Percentiles rank a stretch among this genome's conserved stretches.
phyloP scores from a whole-genome alignment of 1,140 invertebrate genomes.

The Oryctes rhinoceros region DNA sequence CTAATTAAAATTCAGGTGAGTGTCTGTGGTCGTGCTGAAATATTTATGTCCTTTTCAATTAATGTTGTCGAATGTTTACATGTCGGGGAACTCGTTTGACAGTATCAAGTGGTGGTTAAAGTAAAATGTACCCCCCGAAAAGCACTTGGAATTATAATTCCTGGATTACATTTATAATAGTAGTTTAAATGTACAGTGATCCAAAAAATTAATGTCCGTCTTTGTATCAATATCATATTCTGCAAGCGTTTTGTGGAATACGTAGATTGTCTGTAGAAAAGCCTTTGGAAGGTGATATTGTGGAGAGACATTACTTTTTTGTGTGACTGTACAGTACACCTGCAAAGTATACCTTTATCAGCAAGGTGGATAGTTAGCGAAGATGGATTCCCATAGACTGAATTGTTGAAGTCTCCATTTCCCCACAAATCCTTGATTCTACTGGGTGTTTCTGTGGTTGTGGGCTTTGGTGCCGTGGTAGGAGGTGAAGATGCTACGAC shows the following conservation, averaged over 20 bases:
- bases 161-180: no score
- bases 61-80: background rate
- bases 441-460: slow-evolving; percentile 64
- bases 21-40: background rate
- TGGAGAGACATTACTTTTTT: no score
- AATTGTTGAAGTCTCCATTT: slow-evolving; percentile 67
- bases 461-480: slow-evolving; percentile 67
- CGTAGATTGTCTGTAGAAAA: no score
- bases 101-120: no score
- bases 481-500: slow-evolving; percentile 67
- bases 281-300: no score
- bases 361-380: slow-evolving; percentile 66
- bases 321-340: no score
- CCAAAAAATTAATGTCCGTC: no score
- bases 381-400: slow-evolving; percentile 68
- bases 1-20: slow-evolving; percentile 14
- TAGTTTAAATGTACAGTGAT: no score
- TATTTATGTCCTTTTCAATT: background rate
- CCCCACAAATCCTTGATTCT: slow-evolving; percentile 63
- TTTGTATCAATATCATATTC: no score
- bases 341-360: slow-evolving; percentile 61
- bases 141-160: no score
- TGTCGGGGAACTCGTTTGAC: background rate
- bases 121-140: no score
- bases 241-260: no score